These are phyloP conservation scores for Nemopilema nomurai DNA, from an alignment of 30 jellyfish, hydroid and myxozoan species.

Conservation along the genomic window DNA sequence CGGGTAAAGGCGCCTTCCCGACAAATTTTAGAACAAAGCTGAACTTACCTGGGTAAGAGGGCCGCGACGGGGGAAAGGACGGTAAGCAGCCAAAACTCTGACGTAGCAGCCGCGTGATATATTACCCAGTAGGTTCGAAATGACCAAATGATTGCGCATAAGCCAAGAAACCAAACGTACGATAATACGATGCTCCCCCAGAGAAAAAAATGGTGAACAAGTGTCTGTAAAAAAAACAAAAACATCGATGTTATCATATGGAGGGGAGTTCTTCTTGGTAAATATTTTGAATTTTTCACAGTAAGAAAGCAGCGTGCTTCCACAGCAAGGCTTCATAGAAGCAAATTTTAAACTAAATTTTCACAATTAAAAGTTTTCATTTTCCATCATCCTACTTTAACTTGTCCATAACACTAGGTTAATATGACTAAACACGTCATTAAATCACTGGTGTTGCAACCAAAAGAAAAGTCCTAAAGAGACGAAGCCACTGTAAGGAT, in stretches of 20 bases:
- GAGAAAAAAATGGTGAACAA: conserved; percentile 72
- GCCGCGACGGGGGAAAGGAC: conserved; percentile 75
- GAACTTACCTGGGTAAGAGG: conserved; percentile 79
- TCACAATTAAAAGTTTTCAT: too few species aligned
- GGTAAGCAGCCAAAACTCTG: conserved; percentile 80
- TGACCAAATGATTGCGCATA: conserved; percentile 45
- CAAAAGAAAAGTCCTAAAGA: too few species aligned
- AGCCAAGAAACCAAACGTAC: conserved; percentile 70
- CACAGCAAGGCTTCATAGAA: too few species aligned
- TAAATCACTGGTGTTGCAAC: too few species aligned
- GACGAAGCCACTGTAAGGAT: not conserved
- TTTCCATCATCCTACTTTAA: too few species aligned
- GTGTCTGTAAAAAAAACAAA: conserved; percentile 58
- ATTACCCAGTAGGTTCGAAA: conserved; percentile 67
- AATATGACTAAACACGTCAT: too few species aligned
- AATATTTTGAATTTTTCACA: too few species aligned
- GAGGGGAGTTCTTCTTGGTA: too few species aligned
- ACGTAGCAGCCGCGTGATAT: conserved; percentile 56
- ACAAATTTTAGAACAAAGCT: not conserved
- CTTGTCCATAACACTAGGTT: too few species aligned
- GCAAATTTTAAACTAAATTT: too few species aligned
- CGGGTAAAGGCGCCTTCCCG: too few species aligned
- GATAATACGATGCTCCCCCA: conserved; percentile 86
- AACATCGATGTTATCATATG: not conserved
- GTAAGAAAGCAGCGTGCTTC: too few species aligned